Conservation (phyloP, 37 sponge, comb jelly and placozoan genomes). For the Halisarca cf. caerulea region DNA sequence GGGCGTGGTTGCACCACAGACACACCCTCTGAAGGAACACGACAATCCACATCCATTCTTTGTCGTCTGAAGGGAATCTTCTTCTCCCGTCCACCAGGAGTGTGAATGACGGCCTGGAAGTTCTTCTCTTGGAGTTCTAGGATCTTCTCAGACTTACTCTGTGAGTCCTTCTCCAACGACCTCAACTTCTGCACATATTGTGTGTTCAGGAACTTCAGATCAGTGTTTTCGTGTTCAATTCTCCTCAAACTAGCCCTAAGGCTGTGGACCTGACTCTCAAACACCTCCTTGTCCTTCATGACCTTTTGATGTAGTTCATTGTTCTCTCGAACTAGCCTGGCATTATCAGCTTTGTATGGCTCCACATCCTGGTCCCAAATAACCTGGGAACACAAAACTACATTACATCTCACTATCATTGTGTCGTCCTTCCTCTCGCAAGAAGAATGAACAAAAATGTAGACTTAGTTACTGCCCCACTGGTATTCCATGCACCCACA, state of each 20-base stretch:
- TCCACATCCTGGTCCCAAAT: slow-evolving; percentile 79
- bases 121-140: slow-evolving; percentile 94
- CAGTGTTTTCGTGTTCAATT: slow-evolving; percentile 94
- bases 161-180: slow-evolving; percentile 75
- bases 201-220: slow-evolving; percentile 96
- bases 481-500: background rate
- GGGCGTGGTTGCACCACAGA: slow-evolving; percentile 11
- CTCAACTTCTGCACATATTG: slow-evolving; percentile 87
- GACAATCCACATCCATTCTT: slow-evolving; percentile 90
- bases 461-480: background rate
- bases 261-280: slow-evolving; percentile 66
- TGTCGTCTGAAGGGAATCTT: slow-evolving; percentile 90
- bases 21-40: slow-evolving; percentile 59
- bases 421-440: no score
- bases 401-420: no score
- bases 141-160: slow-evolving; percentile 79
- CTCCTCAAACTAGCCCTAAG: slow-evolving; percentile 75
- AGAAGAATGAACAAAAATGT: background rate
- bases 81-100: slow-evolving; percentile 94
- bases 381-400: background rate
- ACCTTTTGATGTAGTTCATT: slow-evolving; percentile 89
- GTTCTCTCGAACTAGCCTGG: slow-evolving; percentile 89
- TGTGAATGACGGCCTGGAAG: slow-evolving; percentile 93
- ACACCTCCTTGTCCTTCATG: slow-evolving; percentile 74
- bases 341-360: slow-evolving; percentile 94